Base-by-base conservation (phyloP, 2,113 vertebrate species). In the Anhinga rufa region DNA sequence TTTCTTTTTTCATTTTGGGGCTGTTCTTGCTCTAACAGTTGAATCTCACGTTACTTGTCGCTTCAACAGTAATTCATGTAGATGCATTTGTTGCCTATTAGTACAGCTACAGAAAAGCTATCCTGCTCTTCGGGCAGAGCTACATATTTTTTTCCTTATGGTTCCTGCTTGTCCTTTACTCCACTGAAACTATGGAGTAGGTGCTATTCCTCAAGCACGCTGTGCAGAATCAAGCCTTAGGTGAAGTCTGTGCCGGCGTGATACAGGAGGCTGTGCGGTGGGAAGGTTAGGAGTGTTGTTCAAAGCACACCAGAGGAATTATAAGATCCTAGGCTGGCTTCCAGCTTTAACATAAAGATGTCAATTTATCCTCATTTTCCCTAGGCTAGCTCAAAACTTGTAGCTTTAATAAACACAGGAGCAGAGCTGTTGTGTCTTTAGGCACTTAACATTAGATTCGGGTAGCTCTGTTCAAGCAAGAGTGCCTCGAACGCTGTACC, bases 141-240 rank as follows among this genome's bases (percentile, higher is more conserved):
- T 82, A 6, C 5, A 0, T n/a, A 12, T 26, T 62, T 26, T 48
- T 64, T 58, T 12, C 32, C 34, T 55, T 38, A 4, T 7, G 26
- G 29, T 42, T 26, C 49, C 48, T 42, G 34, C 55, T 48, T 51
- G 34, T 19, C 42, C 44, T 79, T 91, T 58, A 40, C 72, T 75
- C 15, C 24, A 2, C 40, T 6, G 19, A 6, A 20, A 4, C n/a
- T 12, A 1, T 29, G 1, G 12, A 17, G 70, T 4, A 4, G 42
- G 17, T 28, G 70, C 58, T 46, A 1, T 40, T 66, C 61, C 68
- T 49, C 0, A 9, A 21, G 48, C 68, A 12, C 1, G 2, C 8
- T 4, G n/a, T 32, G 61, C 66, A 36, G 72, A 32, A 25, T 49
- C 18, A 2, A 25, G 29, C 82, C 82, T 25, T 8, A 10, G 86